Base-by-base conservation (phyloP, 2,113 vertebrate species). In the Sapayoa aenigma region DNA sequence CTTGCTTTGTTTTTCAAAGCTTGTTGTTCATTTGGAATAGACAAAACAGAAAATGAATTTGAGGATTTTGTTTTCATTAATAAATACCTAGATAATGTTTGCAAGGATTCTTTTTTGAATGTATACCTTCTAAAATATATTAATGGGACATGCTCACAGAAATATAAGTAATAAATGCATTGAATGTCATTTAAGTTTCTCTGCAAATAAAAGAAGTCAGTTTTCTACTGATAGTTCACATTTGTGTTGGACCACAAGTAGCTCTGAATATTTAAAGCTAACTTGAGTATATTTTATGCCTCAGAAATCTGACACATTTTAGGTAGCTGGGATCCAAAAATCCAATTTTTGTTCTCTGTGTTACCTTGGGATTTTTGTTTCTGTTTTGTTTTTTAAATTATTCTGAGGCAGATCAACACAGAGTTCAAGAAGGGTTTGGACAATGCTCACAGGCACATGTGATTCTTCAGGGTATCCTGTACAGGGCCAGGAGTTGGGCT, bases 281-380 rank as follows among this genome's bases (percentile, higher is more conserved):
- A 74, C 10, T 30, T 73, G 33, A 77, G 5, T 42, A 25, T 66
- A 42, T 25, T 31, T 13, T 9, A 80, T 84, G 19, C 13, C 31
- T 90, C 28, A 75, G 55, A 89, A 91, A 66, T 39, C 13, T 24
- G 15, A 27, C 7, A 4, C 49, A 20, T 72, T 88, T 67, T 76
- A 66, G 16, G 25, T 53, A 62, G 24, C 23, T 44, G 49, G 4
- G 16, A 84, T 66, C 4, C 11, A 87, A 58, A n/a, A 85, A 67
- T 62, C 5, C 0, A 1, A 0, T 3, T 46, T 42, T 69, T 35
- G 41, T 77, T 62, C 42, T 46, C 13, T 81, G 0, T 39, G 9
- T 27, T 7, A 42, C 14, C 3, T 56, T 47, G 8, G 5, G 6
- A 1, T 5, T 68, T 25, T 80, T 42, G 9, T 4, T 9, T 56